These are phyloP conservation scores for Entosphenus tridentatus DNA, from an alignment of 2,113 vertebrate genomes.

Conservation along the genomic window DNA sequence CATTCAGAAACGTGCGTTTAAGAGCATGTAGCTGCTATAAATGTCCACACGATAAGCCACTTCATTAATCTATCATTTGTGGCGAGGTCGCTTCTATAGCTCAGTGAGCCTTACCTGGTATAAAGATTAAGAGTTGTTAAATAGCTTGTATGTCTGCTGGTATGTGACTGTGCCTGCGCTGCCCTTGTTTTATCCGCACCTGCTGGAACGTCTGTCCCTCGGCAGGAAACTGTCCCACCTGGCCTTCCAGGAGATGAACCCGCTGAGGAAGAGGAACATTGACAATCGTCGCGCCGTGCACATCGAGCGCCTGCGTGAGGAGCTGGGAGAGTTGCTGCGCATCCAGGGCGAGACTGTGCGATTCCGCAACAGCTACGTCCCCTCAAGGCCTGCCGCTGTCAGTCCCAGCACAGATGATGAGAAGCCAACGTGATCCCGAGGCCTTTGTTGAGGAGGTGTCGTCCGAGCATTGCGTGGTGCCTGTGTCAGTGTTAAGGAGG, in stretches of 20 bases:
- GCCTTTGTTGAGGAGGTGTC: too few species aligned
- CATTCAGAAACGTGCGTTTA: too few species aligned
- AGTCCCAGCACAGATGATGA: too few species aligned
- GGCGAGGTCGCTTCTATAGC: not conserved
- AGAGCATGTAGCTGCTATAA: too few species aligned
- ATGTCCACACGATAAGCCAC: too few species aligned
- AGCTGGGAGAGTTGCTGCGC: slow-evolving; percentile 39
- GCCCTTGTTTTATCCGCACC: not conserved
- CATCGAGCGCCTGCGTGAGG: slow-evolving; percentile 39
- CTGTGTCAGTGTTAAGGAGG: too few species aligned
- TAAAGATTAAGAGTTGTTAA: not conserved
- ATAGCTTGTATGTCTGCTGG: not conserved
- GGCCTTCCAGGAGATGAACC: slow-evolving; percentile 70
- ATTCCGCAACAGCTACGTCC: not conserved
- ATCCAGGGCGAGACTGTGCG: slow-evolving; percentile 38
- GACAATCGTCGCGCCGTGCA: slow-evolving; percentile 33
- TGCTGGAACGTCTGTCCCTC: slow-evolving; percentile 8
- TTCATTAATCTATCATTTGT: not conserved
- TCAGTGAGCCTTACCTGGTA: not conserved
- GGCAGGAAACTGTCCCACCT: slow-evolving; percentile 49
- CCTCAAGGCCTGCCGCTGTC: too few species aligned
- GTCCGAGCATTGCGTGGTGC: too few species aligned
- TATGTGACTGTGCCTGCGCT: not conserved
- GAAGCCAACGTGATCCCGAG: too few species aligned
- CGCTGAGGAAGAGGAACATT: slow-evolving; percentile 49